Percentiles rank a stretch among this genome's conserved stretches.
Evolutionary conservation across 2,113 vertebrate species (phyloP).

Genomic region (Aleadryas rufinucha): DNA sequence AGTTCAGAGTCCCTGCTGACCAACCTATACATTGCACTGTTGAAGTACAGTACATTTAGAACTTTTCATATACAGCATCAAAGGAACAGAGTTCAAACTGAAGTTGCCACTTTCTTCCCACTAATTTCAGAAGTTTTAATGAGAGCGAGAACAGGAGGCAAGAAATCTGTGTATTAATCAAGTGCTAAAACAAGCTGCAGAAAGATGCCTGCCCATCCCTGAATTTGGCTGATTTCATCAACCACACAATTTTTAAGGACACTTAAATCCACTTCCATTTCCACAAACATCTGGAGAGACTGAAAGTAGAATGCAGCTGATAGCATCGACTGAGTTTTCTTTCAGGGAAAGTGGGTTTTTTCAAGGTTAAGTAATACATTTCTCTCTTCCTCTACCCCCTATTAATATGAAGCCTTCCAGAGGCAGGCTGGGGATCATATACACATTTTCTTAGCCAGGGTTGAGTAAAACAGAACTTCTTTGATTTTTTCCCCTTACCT

Average conservation of each 20-base stretch:
- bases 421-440: neutral
- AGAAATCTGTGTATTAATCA: neutral
- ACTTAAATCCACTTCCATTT: neutral
- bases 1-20: neutral
- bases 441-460: neutral
- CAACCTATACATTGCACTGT: neutral
- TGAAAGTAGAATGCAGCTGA: neutral
- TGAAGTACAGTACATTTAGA: neutral
- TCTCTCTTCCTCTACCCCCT: neutral
- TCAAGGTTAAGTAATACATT: neutral
- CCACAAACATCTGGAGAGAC: neutral
- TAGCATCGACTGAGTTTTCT: neutral
- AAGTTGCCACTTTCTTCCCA: neutral
- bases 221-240: neutral
- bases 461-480: neutral
- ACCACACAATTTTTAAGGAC: neutral
- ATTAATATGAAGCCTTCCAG: neutral
- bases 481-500: neutral
- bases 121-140: neutral
- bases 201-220: neutral
- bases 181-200: neutral
- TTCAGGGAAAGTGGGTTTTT: neutral
- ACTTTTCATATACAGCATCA: neutral
- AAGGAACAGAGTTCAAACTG: neutral
- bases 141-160: neutral